Evolutionary conservation across 2,797 vertebrate species (phyloP).

Genomic region (Peromyscus melanophrys): DNA sequence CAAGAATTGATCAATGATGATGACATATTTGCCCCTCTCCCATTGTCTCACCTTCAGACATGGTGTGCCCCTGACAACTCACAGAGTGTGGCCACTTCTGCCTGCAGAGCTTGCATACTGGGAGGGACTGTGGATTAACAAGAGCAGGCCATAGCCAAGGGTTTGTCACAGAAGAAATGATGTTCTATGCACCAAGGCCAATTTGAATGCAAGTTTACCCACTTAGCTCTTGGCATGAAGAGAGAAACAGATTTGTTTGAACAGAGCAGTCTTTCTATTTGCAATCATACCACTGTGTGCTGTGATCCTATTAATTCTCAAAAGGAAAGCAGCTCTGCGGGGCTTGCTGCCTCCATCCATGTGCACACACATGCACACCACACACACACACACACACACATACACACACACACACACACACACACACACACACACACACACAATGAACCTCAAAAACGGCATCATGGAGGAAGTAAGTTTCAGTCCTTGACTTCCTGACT

Average conservation of each 20-base stretch:
- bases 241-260: conserved; percentile 85
- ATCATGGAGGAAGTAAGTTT: conserved; percentile 36
- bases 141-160: conserved; percentile 58
- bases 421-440: conserved; percentile 31
- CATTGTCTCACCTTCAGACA: not conserved
- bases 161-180: conserved; percentile 69
- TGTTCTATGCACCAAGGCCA: conserved; percentile 66
- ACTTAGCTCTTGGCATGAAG: conserved; percentile 82
- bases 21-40: not conserved
- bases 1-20: not conserved
- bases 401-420: conserved; percentile 10
- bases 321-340: conserved; percentile 59
- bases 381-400: not conserved
- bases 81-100: not conserved
- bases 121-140: not conserved
- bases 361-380: not conserved
- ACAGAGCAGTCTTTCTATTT: conserved; percentile 84
- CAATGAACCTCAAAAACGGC: conserved; percentile 22
- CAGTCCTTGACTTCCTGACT: conserved; percentile 60
- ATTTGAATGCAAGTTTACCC: conserved; percentile 81
- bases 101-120: not conserved
- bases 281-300: conserved; percentile 80
- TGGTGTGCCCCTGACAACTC: not conserved
- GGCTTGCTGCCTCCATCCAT: conserved; percentile 53
- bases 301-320: conserved; percentile 82